Conservation (phyloP, 2,113 vertebrate species). For the Zosterops hypoxanthus region DNA sequence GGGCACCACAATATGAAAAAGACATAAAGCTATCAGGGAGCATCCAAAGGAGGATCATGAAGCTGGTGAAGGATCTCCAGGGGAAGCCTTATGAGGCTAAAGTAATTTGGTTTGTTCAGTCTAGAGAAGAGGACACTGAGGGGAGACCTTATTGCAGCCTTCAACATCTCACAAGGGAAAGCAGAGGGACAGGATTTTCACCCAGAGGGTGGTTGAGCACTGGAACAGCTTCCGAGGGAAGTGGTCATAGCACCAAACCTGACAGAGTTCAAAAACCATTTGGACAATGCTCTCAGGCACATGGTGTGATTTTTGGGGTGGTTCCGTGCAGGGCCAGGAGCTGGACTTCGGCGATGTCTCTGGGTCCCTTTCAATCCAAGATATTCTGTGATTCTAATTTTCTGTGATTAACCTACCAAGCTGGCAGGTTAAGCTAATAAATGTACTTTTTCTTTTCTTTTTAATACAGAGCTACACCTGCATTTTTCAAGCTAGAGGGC, state of each 20-base stretch:
- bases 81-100: neutral
- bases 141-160: neutral
- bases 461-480: neutral
- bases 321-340: neutral
- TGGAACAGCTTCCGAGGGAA: neutral
- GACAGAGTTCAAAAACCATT: neutral
- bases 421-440: neutral
- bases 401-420: neutral
- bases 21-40: neutral
- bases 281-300: neutral
- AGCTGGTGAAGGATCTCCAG: neutral
- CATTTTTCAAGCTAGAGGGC: neutral
- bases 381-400: neutral
- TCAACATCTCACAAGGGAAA: neutral
- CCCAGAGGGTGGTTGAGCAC: neutral
- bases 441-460: neutral
- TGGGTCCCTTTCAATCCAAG: neutral
- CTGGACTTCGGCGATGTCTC: accelerated
- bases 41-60: neutral
- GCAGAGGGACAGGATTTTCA: neutral
- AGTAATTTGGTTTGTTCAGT: neutral
- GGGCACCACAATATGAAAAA: neutral
- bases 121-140: neutral
- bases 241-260: neutral
- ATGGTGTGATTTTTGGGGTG: neutral